phyloP scores from a whole-genome alignment of 2,113 vertebrate genomes.

The Corythornis madagascariensis region DNA sequence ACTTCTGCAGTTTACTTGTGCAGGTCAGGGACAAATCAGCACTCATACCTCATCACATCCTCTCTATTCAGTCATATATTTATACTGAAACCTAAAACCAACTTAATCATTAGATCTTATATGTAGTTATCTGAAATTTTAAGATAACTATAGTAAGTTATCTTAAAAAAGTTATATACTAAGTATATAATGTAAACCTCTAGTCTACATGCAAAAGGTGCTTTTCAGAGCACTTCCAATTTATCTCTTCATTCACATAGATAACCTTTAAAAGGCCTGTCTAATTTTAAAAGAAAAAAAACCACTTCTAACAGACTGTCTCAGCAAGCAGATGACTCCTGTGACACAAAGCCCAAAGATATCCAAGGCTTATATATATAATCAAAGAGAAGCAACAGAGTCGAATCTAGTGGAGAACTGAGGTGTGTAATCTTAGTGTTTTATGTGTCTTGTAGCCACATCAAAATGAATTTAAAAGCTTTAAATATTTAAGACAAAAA shows the following conservation, averaged over 20 bases:
- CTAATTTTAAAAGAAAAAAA: conserved; percentile 4
- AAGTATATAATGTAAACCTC: background rate
- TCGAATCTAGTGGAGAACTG: conserved; percentile 40
- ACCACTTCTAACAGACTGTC: background rate
- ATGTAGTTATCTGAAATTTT: background rate
- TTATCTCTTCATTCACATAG: background rate
- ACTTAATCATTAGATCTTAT: background rate
- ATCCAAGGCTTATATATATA: conserved; percentile 35
- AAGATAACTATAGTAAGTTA: no score
- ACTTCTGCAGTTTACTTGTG: background rate
- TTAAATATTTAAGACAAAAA: conserved; percentile 29
- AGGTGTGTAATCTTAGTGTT: conserved; percentile 6
- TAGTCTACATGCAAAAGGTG: background rate
- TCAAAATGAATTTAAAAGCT: conserved; percentile 52
- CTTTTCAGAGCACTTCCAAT: background rate
- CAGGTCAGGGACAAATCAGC: background rate
- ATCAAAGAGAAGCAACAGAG: conserved; percentile 32
- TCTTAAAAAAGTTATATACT: no score
- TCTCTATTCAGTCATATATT: background rate
- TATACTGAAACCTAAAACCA: background rate
- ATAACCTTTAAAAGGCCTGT: background rate
- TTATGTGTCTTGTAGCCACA: conserved; percentile 49
- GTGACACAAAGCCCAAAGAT: background rate
- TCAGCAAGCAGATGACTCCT: background rate
- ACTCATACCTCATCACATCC: background rate